These are phyloP conservation scores for Poeciliopsis prolifica DNA, from an alignment of 2,113 vertebrate genomes.

Conservation along the genomic window DNA sequence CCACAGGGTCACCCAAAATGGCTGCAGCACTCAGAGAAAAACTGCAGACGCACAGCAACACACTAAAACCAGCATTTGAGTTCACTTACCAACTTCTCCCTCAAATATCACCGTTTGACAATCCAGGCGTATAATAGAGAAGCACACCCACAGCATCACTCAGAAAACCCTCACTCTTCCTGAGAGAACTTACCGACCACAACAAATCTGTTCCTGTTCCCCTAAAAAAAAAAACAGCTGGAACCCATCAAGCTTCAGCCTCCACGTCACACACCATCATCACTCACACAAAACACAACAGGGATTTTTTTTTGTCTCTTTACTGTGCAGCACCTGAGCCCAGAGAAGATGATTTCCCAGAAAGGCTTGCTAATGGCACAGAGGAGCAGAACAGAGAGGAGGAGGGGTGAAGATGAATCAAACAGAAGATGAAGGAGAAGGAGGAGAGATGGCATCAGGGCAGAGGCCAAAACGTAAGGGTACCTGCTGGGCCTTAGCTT, in stretches of 20 bases:
- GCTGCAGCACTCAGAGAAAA: not conserved
- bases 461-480: not conserved
- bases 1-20: conserved; percentile 26
- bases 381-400: conserved; percentile 37
- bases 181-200: conserved; percentile 33
- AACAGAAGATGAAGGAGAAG: conserved; percentile 12
- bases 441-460: not conserved
- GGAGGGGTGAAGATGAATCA: conserved; percentile 19
- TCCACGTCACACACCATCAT: conserved; percentile 39
- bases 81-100: conserved; percentile 52
- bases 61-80: not conserved
- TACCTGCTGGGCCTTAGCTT: conserved; percentile 89
- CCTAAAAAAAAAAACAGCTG: conserved; percentile 28
- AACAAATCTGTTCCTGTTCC: conserved; percentile 15
- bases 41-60: not conserved
- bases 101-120: conserved; percentile 33
- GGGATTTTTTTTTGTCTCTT: conserved; percentile 64
- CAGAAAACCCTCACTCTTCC: conserved; percentile 20
- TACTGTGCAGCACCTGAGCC: conserved; percentile 82
- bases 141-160: conserved; percentile 44
- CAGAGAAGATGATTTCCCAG: conserved; percentile 81
- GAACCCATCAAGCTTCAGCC: conserved; percentile 10
- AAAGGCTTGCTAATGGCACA: conserved; percentile 79
- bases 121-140: conserved; percentile 12
- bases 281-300: conserved; percentile 79